phyloP scores from a whole-genome alignment of 2,113 vertebrate genomes.

The Scolopax mira region DNA sequence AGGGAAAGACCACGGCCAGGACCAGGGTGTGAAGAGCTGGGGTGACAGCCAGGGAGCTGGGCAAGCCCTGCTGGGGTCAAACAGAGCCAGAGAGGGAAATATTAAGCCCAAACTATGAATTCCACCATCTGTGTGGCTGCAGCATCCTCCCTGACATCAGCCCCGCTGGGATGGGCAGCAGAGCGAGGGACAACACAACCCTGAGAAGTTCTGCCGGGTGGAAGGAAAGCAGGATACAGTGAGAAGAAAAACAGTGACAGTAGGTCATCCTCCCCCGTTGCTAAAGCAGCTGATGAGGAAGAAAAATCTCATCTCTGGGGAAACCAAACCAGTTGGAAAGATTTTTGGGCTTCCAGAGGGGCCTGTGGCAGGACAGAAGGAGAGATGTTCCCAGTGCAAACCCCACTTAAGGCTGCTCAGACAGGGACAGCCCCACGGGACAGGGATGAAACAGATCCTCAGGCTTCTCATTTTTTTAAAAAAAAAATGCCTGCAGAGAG shows the following conservation, averaged over 20 bases:
- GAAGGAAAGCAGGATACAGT: neutral
- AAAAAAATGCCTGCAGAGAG: accelerated
- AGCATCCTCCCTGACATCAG: accelerated
- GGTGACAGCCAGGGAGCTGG: neutral
- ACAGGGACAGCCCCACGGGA: too few relatives aligned
- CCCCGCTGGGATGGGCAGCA: accelerated
- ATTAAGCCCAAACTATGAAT: neutral
- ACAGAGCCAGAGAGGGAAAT: neutral
- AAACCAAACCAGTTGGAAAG: neutral
- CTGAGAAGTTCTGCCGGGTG: accelerated
- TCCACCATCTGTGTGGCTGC: neutral
- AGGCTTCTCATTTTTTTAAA: neutral
- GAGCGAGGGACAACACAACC: accelerated
- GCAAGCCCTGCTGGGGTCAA: neutral
- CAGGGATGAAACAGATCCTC: neutral
- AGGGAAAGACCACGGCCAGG: neutral
- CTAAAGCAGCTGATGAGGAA: neutral
- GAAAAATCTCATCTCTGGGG: neutral
- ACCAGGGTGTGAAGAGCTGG: neutral
- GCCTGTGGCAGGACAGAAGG: neutral
- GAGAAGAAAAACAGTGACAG: too few relatives aligned
- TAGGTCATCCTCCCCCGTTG: accelerated
- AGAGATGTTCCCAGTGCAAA: neutral
- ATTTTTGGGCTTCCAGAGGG: accelerated
- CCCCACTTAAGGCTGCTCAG: accelerated